Evolutionary conservation across 2,113 vertebrate genomes (phyloP).

Genomic region (Ammospiza caudacuta): DNA sequence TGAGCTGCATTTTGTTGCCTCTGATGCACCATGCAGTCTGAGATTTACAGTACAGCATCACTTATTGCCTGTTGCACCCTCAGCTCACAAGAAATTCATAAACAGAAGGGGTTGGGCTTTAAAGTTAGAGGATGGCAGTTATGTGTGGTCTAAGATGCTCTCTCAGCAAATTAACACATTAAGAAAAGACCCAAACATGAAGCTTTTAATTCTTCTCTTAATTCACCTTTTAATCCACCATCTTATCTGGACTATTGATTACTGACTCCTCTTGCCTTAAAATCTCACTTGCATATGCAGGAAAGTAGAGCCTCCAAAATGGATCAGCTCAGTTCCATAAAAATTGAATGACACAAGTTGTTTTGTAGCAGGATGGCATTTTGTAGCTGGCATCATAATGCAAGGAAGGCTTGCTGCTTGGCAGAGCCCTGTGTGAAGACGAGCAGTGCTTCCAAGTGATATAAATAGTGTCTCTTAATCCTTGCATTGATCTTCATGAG

Average conservation of each 20-base stretch:
- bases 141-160: not conserved
- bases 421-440: slow-evolving; percentile 34
- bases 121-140: not conserved
- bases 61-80: not conserved
- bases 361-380: slow-evolving; percentile 43
- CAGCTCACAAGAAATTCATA: not conserved
- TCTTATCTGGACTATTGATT: not conserved
- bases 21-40: not conserved
- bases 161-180: not conserved
- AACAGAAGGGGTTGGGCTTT: not conserved
- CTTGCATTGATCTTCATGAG: slow-evolving; percentile 54
- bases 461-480: slow-evolving; percentile 60
- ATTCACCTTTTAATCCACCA: not conserved
- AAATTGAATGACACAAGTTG: slow-evolving; percentile 23
- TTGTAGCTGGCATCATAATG: slow-evolving; percentile 45
- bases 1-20: not conserved
- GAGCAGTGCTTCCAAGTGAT: slow-evolving; percentile 49
- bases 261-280: not conserved
- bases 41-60: not conserved
- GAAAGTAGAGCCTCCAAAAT: not conserved
- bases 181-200: not conserved
- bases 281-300: not conserved
- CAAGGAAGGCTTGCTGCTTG: slow-evolving; percentile 46
- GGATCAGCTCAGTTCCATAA: not conserved
- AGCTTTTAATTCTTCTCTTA: not conserved